These are phyloP conservation scores for Ficedula albicollis DNA, from an alignment of 2,797 vertebrate species.

Conservation along the genomic window DNA sequence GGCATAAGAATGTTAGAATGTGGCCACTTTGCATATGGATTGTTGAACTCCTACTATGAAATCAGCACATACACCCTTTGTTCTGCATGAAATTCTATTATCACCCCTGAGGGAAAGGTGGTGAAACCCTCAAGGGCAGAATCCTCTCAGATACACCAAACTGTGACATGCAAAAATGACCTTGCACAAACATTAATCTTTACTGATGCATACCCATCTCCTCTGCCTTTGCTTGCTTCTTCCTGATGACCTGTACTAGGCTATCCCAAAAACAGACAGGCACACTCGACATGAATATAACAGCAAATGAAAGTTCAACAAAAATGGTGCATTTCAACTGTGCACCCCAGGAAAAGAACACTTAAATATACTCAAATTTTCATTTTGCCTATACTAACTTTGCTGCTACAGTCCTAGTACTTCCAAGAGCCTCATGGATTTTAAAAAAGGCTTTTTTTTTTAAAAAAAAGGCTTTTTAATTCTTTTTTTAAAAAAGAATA, in stretches of 20 bases:
- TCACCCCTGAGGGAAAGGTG: not conserved
- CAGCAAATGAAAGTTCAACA: not conserved
- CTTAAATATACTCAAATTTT: not conserved
- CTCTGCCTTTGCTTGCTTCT: not conserved
- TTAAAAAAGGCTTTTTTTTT: not conserved
- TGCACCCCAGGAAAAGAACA: not conserved
- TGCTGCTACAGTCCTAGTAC: not conserved
- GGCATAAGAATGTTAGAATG: not conserved
- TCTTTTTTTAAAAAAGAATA: too few relatives aligned
- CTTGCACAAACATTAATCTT: not conserved
- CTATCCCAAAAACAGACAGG: not conserved
- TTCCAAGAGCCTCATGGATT: not conserved
- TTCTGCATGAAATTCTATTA: not conserved
- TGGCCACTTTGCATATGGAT: not conserved
- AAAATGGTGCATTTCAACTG: not conserved
- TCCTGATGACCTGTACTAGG: not conserved
- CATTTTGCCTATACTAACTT: not conserved
- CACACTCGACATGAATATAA: not conserved
- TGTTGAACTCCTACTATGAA: not conserved
- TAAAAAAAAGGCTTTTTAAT: not conserved
- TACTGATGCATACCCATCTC: not conserved
- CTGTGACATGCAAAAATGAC: not conserved
- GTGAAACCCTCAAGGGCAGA: not conserved
- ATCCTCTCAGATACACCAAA: not conserved
- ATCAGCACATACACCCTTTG: not conserved